phyloP scores from a whole-genome alignment of 2,113 vertebrate species.

The Megaceryle torquata region DNA sequence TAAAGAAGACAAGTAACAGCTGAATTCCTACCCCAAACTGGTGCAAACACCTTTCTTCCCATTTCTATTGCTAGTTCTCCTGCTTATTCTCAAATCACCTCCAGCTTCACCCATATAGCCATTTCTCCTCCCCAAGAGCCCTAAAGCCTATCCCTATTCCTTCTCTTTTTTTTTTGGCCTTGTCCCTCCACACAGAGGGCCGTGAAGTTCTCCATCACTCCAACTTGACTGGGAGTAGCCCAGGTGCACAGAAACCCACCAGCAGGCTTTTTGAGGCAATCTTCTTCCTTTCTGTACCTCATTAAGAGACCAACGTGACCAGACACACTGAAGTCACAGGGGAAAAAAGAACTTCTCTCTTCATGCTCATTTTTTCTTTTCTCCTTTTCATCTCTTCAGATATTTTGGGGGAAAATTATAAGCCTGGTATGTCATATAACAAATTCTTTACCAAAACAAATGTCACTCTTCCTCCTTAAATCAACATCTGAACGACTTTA shows the following conservation, averaged over 20 bases:
- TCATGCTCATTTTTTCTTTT: background rate
- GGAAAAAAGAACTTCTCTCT: background rate
- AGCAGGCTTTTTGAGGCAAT: background rate
- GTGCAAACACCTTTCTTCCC: background rate
- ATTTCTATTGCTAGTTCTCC: background rate
- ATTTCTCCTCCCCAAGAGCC: background rate
- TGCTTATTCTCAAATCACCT: background rate
- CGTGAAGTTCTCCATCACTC: background rate
- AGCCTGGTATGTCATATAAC: background rate
- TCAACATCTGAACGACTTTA: background rate
- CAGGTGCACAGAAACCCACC: background rate
- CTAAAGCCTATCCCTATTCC: background rate
- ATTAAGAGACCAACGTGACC: background rate
- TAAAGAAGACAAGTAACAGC: background rate
- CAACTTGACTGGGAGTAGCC: background rate
- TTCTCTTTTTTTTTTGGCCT: too few relatives aligned
- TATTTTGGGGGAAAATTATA: background rate
- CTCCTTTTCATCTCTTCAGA: background rate
- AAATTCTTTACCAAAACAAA: background rate
- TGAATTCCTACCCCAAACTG: background rate
- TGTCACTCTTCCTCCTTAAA: background rate
- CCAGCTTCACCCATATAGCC: background rate
- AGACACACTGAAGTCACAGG: background rate
- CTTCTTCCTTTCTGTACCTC: background rate
- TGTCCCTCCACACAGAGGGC: too few relatives aligned